Evolutionary conservation across 53 echinoderm and acorn worm genomes (phyloP).

Genomic region (Luidia sarsii): DNA sequence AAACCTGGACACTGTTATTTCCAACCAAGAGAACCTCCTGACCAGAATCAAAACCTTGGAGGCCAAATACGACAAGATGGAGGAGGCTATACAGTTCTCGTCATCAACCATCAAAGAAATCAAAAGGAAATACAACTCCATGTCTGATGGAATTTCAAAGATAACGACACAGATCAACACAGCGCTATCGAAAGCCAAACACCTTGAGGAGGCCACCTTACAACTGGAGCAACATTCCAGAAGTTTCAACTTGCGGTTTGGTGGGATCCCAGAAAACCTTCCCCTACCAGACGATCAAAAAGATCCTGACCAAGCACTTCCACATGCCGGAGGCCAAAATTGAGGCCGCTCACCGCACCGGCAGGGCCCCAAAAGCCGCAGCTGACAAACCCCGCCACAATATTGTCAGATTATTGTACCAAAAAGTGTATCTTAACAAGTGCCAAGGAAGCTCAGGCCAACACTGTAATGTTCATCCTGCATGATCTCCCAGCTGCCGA

Average conservation of each 20-base stretch:
- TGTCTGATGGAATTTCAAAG: neutral
- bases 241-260: constrained; percentile 17
- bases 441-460: too few relatives aligned
- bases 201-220: constrained; percentile 2
- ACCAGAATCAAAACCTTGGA: neutral
- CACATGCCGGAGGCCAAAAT: neutral
- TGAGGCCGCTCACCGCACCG: neutral
- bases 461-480: neutral
- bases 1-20: neutral
- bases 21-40: neutral
- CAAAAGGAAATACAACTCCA: neutral
- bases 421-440: too few relatives aligned
- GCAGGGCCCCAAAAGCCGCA: neutral
- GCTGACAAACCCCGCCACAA: neutral
- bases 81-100: neutral
- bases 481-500: neutral
- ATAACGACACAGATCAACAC: neutral
- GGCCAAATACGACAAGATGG: neutral
- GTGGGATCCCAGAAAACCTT: constrained; percentile 19
- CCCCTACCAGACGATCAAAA: too few relatives aligned
- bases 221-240: neutral
- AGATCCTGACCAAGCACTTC: too few relatives aligned
- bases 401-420: neutral
- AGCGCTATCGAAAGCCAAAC: neutral
- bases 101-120: constrained; percentile 17